Conservation (phyloP, 2,113 vertebrate genomes). For the Podilymbus podiceps region DNA sequence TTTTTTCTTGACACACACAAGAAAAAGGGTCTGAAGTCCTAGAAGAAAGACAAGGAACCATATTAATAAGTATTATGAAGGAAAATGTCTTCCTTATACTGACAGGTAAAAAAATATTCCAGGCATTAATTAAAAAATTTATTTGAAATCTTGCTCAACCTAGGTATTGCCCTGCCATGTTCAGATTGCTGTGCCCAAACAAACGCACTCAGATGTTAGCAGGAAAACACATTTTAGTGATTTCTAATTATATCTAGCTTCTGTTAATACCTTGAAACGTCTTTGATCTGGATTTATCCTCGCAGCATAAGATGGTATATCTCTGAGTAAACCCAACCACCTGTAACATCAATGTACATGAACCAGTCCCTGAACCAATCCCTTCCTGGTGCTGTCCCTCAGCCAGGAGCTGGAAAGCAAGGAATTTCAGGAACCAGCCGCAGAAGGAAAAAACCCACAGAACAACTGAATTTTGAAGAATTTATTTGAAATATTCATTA, state of each 20-base stretch:
- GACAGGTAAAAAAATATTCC: neutral
- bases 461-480: neutral
- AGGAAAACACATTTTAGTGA: neutral
- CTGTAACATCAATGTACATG: neutral
- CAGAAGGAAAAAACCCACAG: neutral
- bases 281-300: neutral
- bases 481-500: neutral
- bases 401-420: neutral
- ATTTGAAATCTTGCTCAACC: neutral
- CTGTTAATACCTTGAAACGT: neutral
- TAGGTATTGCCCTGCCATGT: neutral
- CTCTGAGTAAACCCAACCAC: neutral
- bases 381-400: neutral
- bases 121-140: neutral
- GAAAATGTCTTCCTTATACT: neutral
- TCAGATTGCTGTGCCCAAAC: neutral
- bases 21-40: neutral
- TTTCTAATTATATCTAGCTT: neutral
- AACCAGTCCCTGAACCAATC: neutral
- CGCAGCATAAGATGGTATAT: neutral
- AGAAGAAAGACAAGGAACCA: neutral
- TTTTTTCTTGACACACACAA: neutral
- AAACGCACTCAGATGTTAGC: neutral
- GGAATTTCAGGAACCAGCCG: neutral
- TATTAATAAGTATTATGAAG: neutral